Evolutionary conservation across 2,888 invertebrate species (phyloP), one percentile per base, ranked within the genome.

Genomic region (Eupithecia dodoneata): DNA sequence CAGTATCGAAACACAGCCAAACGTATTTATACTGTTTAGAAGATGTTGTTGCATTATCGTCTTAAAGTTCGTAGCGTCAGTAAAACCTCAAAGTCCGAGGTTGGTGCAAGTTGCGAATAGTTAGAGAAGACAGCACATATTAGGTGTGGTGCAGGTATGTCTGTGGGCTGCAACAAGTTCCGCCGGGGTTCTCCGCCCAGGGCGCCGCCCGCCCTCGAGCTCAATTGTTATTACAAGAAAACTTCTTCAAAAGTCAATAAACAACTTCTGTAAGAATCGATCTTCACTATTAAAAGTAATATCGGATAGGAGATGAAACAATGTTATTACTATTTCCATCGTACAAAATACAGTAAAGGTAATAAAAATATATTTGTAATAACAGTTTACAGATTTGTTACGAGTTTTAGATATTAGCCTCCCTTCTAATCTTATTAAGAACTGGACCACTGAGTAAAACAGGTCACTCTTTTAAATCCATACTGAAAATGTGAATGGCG

Each of bases 81-180:
- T 47, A 13, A 47, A 70, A 47, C 18, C 13, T 49, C 47, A 49
- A 30, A 44, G 45, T 18, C 42, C 45, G 18, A 13, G 76, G 66
- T 49, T 7, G 42, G 13, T 47, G 74, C 70, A 45, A 77, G 77
- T 63, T 42, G 12, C 69, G 63, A 69, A 75, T 75, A 75, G 72
- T 77, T 72, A 13, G 66, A 63, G 30, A 30, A 18, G 18, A 59
- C 59, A 59, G 18, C 18, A 59, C 59, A n/a, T 55, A 49, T 15
- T 15, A 55, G n/a, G 59, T 63, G 63, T 4, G 12, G 63, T 63
- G 63, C 12, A 63, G 63, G 63, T 18, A 18, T 18, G 18, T 67
- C 47, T 52, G 45, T 18, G 52, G 59, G 71, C 76, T 71, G 47
- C 74, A 74, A 74, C 76, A 72, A 74, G 76, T 59, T 67, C n/a